Evolutionary conservation across 2,797 vertebrate species (phyloP), one percentile per base, ranked within the genome.

Genomic region (Pyrocephalus nanus): DNA sequence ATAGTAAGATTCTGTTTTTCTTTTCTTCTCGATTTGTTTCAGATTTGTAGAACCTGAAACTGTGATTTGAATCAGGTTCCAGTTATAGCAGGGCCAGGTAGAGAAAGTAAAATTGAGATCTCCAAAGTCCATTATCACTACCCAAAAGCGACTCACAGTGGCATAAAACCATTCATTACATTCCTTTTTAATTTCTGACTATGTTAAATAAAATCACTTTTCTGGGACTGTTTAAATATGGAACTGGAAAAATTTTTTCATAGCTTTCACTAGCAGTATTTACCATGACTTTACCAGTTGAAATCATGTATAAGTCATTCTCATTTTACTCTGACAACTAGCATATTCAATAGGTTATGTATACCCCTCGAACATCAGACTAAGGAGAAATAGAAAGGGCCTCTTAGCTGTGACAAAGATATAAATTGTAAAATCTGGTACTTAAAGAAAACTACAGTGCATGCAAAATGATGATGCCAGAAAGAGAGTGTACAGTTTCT

Each of bases 311-410:
- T 61, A 60, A 65, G 60, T 57, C 5, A 61, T 87, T 84, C 21
- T 54, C 7, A 55, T 57, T 76, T 87, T 66, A 43, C 12, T 60
- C 21, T 29, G 7, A 32, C 12, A 9, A 82, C 8, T 60, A 70
- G 48, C 8, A 5, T 30, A 27, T 47, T 43, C 0, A 1, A 1
- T 43, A 60, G 53, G 4, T 43, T 48, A 8, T 25, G 34, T 73
- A 36, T 0, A 3, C 4, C 11, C 30, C 47, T 27, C 43, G 14
- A 83, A 77, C 5, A 62, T 3, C 14, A 50, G 8, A 26, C 19
- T 51, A 64, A 75, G 60, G 32, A 81, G 20, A 71, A 36, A 69
- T 32, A 38, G 8, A 55, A 73, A 36, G 25, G 2, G 18, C 48
- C 8, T 83, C 12, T 54, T 17, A 70, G 12, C 9, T 66, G n/a